Evolutionary conservation across 2,113 vertebrate genomes (phyloP), one percentile per base, ranked within the genome.

Genomic region (Ochotona curzoniae): DNA sequence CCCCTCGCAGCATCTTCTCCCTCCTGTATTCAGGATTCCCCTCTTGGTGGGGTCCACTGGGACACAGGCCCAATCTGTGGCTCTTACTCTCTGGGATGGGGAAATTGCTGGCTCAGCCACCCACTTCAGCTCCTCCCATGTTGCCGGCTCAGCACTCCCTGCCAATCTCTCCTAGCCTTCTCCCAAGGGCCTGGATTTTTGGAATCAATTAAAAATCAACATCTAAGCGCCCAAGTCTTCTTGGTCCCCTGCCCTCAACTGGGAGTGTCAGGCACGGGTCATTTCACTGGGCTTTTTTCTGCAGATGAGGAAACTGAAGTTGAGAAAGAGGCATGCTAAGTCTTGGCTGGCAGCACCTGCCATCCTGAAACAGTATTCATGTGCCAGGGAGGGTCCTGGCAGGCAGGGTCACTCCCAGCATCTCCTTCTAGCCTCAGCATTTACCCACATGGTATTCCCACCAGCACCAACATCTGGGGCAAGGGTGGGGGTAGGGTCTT

Each of bases 391-490:
- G 17, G 47, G 35, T 54, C 82, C 66, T 12, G 7, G 76, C 35
- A 38, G 93, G 38, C 38, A 44, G 38, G 70, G n/a, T 47, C 18
- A 7, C 26, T 28, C 30, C 44, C 21, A 2, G 21, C 9, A 0
- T n/a, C 71, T 1, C 23, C 70, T 80, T 26, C 49, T 18, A 4
- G 75, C 1, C 0, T 54, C 70, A 30, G 61, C 83, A 44, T 44
- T 75, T 47, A 17, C 85, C 54, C 0, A 0, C 44, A 83, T 51
- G 78, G 79, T 51, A 10, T 87, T 88, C 79, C 94, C 84, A 92
- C 76, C 85, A 69, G 88, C 83, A 83, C 84, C 93, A 94, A 95
- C 94, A 96, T 96, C 96, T 96, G 96, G 97, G 93, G 82, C 92
- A 84, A 70, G 75, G 90, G 69, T 15, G 88, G 87, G 89, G 95